Percentiles rank a stretch among this genome's conserved stretches.
Evolutionary conservation across 1,140 invertebrate species (phyloP).

Genomic region (Aphaenogaster ashmeadi): DNA sequence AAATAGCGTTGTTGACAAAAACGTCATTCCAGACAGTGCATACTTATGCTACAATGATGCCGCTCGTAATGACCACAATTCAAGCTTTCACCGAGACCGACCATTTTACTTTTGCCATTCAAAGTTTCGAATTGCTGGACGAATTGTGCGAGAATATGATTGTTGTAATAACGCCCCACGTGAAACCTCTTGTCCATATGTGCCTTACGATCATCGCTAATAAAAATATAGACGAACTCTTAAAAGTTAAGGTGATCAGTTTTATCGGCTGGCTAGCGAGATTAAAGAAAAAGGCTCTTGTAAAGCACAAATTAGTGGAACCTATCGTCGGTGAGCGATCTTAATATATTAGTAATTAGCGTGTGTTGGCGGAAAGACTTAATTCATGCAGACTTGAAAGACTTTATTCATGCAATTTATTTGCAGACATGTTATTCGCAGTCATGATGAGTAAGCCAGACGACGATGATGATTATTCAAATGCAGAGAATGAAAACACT

Average conservation of each 20-base stretch:
- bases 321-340: conserved; percentile 88
- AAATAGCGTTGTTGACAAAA: conserved; percentile 43
- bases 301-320: conserved; percentile 92
- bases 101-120: conserved; percentile 88
- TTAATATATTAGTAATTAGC: not conserved
- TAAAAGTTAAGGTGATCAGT: conserved; percentile 90
- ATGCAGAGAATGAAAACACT: conserved; percentile 88
- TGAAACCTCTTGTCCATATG: conserved; percentile 90
- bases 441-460: conserved; percentile 89
- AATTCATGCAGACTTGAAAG: not conserved
- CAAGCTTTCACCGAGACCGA: conserved; percentile 87
- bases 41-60: conserved; percentile 89
- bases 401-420: not conserved
- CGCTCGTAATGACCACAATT: conserved; percentile 89
- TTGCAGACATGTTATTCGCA: conserved; percentile 89
- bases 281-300: conserved; percentile 91
- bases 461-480: conserved; percentile 90
- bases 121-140: conserved; percentile 92
- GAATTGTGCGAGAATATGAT: conserved; percentile 91
- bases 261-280: conserved; percentile 90
- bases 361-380: not conserved
- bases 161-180: conserved; percentile 89
- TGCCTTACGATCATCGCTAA: conserved; percentile 90
- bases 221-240: conserved; percentile 87
- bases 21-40: conserved; percentile 86